Evolutionary conservation across 2,888 invertebrate genomes (phyloP).

Genomic region (Lochmaea capreae): DNA sequence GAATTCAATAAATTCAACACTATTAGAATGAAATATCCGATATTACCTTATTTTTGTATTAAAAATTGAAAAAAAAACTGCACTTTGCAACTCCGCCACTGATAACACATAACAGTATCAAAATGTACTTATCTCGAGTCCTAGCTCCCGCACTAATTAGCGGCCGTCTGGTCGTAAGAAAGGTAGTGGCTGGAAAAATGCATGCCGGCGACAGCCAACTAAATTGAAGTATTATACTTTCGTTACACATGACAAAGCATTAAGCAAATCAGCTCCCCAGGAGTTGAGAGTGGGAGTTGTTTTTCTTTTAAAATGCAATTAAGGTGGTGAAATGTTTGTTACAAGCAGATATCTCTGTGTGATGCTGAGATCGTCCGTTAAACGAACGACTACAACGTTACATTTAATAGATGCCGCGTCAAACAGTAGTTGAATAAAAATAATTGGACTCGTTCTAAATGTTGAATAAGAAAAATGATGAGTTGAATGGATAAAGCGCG

Average conservation of each 20-base stretch:
- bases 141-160: conserved; percentile 41
- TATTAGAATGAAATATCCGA: too few species aligned
- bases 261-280: conserved; percentile 60
- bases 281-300: conserved; percentile 48
- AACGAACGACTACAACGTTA: neutral
- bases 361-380: conserved; percentile 3
- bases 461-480: too few species aligned
- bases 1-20: too few species aligned
- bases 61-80: too few species aligned
- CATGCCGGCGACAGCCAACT: conserved; percentile 65
- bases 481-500: too few species aligned
- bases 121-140: neutral
- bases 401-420: neutral
- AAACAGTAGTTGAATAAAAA: too few species aligned
- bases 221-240: conserved; percentile 65
- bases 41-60: too few species aligned
- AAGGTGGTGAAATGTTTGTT: conserved; percentile 49
- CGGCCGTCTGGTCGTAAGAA: conserved; percentile 60
- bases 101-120: neutral
- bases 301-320: conserved; percentile 55
- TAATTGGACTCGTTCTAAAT: too few species aligned
- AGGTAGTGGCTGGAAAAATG: conserved; percentile 65
- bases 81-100: neutral
- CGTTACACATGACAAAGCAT: conserved; percentile 62
- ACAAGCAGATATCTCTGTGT: conserved; percentile 5